Percentiles rank a stretch among this genome's conserved stretches.
These are phyloP conservation scores for Lucilia cuprina DNA, from an alignment of 1,140 invertebrate species.

Conservation along the genomic window DNA sequence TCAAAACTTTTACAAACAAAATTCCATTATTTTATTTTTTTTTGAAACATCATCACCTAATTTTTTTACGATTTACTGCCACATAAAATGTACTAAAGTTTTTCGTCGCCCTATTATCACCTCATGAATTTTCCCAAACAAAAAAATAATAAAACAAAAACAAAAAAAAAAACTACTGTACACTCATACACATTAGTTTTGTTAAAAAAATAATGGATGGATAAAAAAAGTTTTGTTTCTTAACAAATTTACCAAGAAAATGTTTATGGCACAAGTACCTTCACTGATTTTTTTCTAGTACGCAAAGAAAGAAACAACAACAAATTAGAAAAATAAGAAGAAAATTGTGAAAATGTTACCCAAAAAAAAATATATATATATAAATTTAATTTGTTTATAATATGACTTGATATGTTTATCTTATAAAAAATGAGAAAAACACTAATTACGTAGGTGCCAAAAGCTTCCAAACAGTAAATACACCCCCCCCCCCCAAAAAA, in stretches of 20 bases:
- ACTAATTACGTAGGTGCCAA: slow-evolving; percentile 32
- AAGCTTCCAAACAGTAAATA: slow-evolving; percentile 11
- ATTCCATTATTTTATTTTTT: too few species aligned
- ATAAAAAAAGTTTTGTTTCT: not conserved
- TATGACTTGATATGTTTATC: slow-evolving; percentile 35
- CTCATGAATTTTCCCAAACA: slow-evolving; percentile 36
- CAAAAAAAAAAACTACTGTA: slow-evolving; percentile 14
- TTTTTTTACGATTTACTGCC: not conserved
- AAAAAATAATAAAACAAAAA: not conserved
- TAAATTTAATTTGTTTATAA: slow-evolving; percentile 40
- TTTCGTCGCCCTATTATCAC: slow-evolving; percentile 38
- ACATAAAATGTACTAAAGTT: not conserved
- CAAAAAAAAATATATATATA: not conserved
- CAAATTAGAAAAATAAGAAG: not conserved
- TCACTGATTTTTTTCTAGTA: not conserved
- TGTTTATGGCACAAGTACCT: slow-evolving; percentile 24
- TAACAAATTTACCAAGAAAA: not conserved
- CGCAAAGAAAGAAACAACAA: not conserved
- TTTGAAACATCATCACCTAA: too few species aligned
- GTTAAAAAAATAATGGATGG: not conserved
- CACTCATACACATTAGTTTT: not conserved
- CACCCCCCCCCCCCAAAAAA: too few species aligned
- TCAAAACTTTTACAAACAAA: too few species aligned
- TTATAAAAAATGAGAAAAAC: slow-evolving; percentile 28
- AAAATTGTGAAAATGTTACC: slow-evolving; percentile 31